A percentile compares a stretch with the other conserved stretches of the same genome.
Evolutionary conservation across 2,113 vertebrate species (phyloP).

Genomic region (Natator depressus): DNA sequence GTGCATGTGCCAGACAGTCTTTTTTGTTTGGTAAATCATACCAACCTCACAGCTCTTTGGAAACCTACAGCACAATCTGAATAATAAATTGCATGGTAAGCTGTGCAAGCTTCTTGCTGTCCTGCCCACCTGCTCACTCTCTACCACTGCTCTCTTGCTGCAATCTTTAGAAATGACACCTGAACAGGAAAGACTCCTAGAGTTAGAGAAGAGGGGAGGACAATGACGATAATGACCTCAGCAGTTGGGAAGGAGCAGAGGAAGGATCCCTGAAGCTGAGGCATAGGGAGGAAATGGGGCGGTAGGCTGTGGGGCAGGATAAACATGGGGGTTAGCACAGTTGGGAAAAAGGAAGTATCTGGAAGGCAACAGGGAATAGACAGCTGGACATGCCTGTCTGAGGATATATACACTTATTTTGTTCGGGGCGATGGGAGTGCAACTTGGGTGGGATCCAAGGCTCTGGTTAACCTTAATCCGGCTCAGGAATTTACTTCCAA

Average conservation of each 20-base stretch:
- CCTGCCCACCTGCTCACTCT: background rate
- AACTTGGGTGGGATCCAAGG: slow-evolving; percentile 36
- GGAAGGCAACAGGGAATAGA: slow-evolving; percentile 21
- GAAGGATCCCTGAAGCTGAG: accelerated
- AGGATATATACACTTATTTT: background rate
- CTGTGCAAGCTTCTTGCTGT: background rate
- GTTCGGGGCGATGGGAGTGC: background rate
- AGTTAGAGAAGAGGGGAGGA: background rate
- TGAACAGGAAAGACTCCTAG: background rate
- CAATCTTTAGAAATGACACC: background rate
- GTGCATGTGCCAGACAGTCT: background rate
- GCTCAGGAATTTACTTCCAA: slow-evolving; percentile 7
- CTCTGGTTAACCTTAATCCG: slow-evolving; percentile 3
- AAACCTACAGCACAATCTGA: background rate
- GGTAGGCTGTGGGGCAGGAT: background rate
- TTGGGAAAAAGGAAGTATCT: background rate
- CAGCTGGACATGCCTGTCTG: slow-evolving; percentile 26
- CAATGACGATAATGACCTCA: background rate
- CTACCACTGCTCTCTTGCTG: background rate
- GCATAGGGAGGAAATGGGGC: background rate
- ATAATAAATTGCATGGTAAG: background rate
- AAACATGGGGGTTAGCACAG: slow-evolving; percentile 40
- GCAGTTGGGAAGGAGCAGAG: background rate
- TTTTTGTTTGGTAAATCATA: background rate
- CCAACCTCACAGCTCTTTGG: background rate